Conservation (phyloP, 2,888 invertebrate species). For the Bembecia ichneumoniformis region DNA sequence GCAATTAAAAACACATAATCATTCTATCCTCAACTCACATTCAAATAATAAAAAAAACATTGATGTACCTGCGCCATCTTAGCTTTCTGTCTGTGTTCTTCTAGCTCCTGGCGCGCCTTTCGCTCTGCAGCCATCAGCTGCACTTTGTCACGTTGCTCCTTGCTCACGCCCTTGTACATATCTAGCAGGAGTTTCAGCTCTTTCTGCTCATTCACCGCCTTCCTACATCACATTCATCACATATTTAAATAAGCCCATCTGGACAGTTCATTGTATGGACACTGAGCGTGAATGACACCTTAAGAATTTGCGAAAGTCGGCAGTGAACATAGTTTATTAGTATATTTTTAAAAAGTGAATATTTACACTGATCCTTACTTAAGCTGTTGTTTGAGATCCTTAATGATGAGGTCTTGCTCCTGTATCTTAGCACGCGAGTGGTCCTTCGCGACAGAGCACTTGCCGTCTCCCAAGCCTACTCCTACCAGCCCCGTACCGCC, state of each 20-base stretch:
- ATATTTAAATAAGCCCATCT: not conserved
- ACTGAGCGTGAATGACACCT: too few relatives aligned
- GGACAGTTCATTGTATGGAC: too few relatives aligned
- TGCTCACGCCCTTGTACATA: constrained; percentile 98
- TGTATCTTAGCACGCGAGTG: constrained; percentile 55
- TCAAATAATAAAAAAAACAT: too few relatives aligned
- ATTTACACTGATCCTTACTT: constrained; percentile 75
- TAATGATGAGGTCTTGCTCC: constrained; percentile 79
- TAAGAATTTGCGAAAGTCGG: too few relatives aligned
- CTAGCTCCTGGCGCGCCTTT: constrained; percentile 90
- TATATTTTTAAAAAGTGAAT: too few relatives aligned
- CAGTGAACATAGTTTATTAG: too few relatives aligned
- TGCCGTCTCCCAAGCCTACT: constrained; percentile 12
- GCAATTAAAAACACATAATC: too few relatives aligned
- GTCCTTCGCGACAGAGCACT: constrained; percentile 35
- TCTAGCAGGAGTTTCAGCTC: constrained; percentile 94
- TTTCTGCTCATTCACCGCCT: constrained; percentile 92
- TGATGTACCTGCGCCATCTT: constrained; percentile 83
- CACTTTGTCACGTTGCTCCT: constrained; percentile 96
- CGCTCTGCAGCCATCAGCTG: constrained; percentile 96
- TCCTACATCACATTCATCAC: constrained; percentile 70
- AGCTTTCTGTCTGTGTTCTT: constrained; percentile 87
- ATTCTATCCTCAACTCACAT: too few relatives aligned
- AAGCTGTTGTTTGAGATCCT: constrained; percentile 91
- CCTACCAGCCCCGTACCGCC: constrained; percentile 40